Base-by-base conservation (phyloP, 1,140 invertebrate genomes). In the Drosophila yakuba region DNA sequence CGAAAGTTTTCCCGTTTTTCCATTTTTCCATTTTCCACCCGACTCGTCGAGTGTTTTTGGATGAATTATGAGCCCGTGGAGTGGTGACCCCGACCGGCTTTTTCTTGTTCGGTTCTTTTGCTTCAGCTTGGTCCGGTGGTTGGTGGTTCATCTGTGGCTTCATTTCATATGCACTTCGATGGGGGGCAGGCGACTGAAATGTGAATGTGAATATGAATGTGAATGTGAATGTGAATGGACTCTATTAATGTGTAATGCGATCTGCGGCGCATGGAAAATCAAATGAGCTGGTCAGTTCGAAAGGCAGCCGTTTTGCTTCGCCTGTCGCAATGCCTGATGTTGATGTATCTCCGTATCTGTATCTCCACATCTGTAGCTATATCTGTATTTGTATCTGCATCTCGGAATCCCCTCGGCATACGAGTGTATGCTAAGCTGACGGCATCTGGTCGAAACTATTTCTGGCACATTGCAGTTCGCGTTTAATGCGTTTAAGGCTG, bases 221-320 rank as follows among this genome's bases (percentile, higher is more conserved):
- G 17, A 17, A 17, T 20, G 20, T 2, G 20, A 32, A 32, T 56
- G 71, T 62, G 60, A 79, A 84, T 80, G 80, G 72, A 76, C 75
- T 76, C 77, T 85, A 84, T 84, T 85, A 85, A 84, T 61, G 80
- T 51, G 80, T 68, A 84, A 84, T 77, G 62, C 60, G 80, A 84
- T 84, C 83, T 68, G 80, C 61, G 71, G 39, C 56, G 66, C 71
- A 83, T 74, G 64, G 56, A 79, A 80, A 84, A 84, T 84, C 75
- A 76, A 80, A 76, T 57, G 59, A 62, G 60, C n/a, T 75, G 63
- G 58, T 64, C 60, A 64, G 59, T 56, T 4, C 15, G 48, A 50
- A 28, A 35, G 48, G 48, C 48, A 50, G 48, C 25, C 69, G 48
- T 74, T 58, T 64, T 25, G 51, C 54, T 39, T 15, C 74, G 73